Evolutionary conservation across 1,140 invertebrate genomes (phyloP), one percentile per base, ranked within the genome.

Genomic region (Pseudobourletiella spinata): DNA sequence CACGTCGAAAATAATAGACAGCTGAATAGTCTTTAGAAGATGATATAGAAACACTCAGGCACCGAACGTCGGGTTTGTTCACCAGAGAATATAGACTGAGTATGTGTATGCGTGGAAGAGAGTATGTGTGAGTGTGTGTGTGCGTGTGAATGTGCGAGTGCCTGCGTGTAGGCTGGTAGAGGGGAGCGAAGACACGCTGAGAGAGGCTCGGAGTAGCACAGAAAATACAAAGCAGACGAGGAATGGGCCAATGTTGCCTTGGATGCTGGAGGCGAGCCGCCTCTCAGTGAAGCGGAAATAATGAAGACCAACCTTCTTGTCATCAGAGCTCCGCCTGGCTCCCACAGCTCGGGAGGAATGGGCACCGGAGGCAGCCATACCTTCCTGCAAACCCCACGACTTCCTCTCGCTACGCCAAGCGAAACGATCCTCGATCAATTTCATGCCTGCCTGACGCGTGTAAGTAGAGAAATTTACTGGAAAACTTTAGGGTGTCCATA

Each of bases 381-480:
- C 61, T 57, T 57, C 18, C 50, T 44, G 20, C 48, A 54, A 22
- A 59, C 48, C 57, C 57, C 54, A 43, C 60, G 43, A 57, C 43
- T 63, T 51, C 48, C 61, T 57, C 61, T 57, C 50, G 54, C 43
- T 51, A 8, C 55, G 35, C 59, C 50, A 44, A 64, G 57, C 58
- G 52, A 64, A 59, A 64, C 58, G 57, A 60, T 60, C 63, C 58
- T 65, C 63, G 52, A 65, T 65, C 63, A 65, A 65, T 65, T 65
- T 65, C 63, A 65, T 61, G 63, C 52, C 57, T 61, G 48, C 43
- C 48, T 56, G 62, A 64, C 62, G 62, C 63, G 50, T 59, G 39
- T 51, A 59, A 58, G 39, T 58, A 59, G 61, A 66, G 60, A 66
- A 66, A 66, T 62, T 63, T 66, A 66, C 59, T 61, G 64, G 64